phyloP scores from a whole-genome alignment of 2,113 vertebrate species.

The Nothocercus julius region DNA sequence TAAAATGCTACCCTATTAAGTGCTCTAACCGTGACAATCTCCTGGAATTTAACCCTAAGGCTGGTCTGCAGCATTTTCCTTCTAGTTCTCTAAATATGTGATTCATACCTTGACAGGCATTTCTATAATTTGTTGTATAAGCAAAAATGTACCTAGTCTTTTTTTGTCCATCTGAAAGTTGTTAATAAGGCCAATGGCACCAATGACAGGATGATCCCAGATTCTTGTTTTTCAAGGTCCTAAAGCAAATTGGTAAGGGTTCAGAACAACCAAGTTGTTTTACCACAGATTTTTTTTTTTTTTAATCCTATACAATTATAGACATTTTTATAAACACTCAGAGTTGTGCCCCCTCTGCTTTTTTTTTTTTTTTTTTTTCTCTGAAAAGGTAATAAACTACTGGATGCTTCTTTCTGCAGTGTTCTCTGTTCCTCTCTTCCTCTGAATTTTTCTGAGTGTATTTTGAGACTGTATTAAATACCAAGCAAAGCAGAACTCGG shows the following conservation, averaged over 20 bases:
- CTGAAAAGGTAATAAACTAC: neutral
- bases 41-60: neutral
- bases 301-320: neutral
- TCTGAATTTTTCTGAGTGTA: neutral
- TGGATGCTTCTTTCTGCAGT: neutral
- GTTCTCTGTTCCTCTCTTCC: neutral
- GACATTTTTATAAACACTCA: neutral
- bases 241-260: neutral
- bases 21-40: neutral
- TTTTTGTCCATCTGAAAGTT: neutral
- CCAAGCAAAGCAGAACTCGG: neutral
- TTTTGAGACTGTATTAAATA: neutral
- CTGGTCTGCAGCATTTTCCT: neutral
- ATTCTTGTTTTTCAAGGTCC: neutral
- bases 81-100: neutral
- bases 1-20: fast-evolving
- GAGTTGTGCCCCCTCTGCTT: too few relatives aligned
- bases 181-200: neutral
- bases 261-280: neutral
- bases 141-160: neutral
- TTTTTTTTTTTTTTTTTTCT: neutral
- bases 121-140: neutral
- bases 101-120: fast-evolving
- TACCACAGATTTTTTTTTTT: neutral
- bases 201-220: neutral